Evolutionary conservation across 2,888 invertebrate species (phyloP).

Genomic region (Ectropis crepuscularia): DNA sequence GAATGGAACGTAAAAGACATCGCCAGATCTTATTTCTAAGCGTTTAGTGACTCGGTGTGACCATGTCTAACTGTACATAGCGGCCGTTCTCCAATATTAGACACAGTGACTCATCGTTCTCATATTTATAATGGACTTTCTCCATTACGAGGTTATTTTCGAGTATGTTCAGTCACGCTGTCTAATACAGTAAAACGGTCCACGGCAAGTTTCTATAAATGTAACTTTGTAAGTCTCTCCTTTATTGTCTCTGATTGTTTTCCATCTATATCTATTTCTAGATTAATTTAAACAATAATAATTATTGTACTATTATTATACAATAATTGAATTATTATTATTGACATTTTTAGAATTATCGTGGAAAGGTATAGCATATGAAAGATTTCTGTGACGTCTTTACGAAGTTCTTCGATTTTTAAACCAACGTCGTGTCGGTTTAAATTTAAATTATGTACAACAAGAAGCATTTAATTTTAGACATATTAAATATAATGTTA

Average conservation of each 20-base stretch:
- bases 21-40: slow-evolving; percentile 71
- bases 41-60: slow-evolving; percentile 69
- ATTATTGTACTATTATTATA: slow-evolving; percentile 79
- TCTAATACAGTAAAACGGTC: slow-evolving; percentile 49
- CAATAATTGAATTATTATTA: slow-evolving; percentile 77
- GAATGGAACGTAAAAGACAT: slow-evolving; percentile 67
- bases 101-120: slow-evolving; percentile 26
- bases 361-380: slow-evolving; percentile 69
- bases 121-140: slow-evolving; percentile 33
- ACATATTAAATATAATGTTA: slow-evolving; percentile 79
- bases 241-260: slow-evolving; percentile 77
- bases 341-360: slow-evolving; percentile 74
- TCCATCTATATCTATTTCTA: slow-evolving; percentile 78
- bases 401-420: slow-evolving; percentile 43
- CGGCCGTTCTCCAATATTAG: slow-evolving; percentile 31
- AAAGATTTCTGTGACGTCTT: slow-evolving; percentile 60
- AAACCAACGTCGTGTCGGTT: slow-evolving; percentile 46
- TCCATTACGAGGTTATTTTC: slow-evolving; percentile 40
- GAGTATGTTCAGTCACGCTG: slow-evolving; percentile 41
- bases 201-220: slow-evolving; percentile 55
- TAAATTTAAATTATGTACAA: slow-evolving; percentile 77
- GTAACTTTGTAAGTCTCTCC: slow-evolving; percentile 78
- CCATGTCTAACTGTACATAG: slow-evolving; percentile 46
- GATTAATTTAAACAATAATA: slow-evolving; percentile 71
- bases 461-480: slow-evolving; percentile 84